A percentile compares a stretch with the other conserved stretches of the same genome.
phyloP scores from a whole-genome alignment of 2,113 vertebrate species.

The Bos indicus region DNA sequence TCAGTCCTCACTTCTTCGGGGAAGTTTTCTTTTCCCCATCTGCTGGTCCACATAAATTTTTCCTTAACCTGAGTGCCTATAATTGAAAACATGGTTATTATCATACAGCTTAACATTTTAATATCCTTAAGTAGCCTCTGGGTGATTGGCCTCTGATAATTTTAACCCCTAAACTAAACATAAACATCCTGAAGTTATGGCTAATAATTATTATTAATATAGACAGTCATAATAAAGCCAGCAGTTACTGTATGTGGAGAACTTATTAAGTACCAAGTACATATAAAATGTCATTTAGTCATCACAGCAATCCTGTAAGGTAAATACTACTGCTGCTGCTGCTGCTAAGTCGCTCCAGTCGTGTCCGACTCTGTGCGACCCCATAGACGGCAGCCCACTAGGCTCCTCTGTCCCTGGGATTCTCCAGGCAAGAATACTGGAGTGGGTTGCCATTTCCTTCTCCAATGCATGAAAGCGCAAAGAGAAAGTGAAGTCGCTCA shows the following conservation, averaged over 20 bases:
- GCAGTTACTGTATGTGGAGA: background rate
- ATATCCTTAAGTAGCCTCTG: background rate
- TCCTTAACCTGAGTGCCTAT: background rate
- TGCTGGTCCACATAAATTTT: background rate
- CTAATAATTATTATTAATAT: background rate
- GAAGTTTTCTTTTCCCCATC: background rate
- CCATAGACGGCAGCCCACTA: too few relatives aligned
- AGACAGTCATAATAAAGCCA: background rate
- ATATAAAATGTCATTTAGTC: background rate
- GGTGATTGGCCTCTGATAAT: background rate
- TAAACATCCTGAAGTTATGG: background rate
- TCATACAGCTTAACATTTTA: background rate
- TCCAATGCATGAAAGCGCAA: too few relatives aligned
- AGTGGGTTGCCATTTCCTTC: too few relatives aligned
- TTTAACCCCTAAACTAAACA: background rate
- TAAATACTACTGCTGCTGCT: background rate
- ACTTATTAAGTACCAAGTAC: background rate
- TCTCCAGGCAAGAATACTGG: too few relatives aligned
- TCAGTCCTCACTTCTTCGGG: background rate
- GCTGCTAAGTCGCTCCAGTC: too few relatives aligned
- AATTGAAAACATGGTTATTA: background rate
- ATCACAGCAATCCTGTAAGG: background rate
- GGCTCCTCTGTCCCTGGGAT: too few relatives aligned
- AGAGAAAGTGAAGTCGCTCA: too few relatives aligned
- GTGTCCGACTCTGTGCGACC: too few relatives aligned